phyloP scores from a whole-genome alignment of 1,140 invertebrate species.

The Macrobrachium rosenbergii region DNA sequence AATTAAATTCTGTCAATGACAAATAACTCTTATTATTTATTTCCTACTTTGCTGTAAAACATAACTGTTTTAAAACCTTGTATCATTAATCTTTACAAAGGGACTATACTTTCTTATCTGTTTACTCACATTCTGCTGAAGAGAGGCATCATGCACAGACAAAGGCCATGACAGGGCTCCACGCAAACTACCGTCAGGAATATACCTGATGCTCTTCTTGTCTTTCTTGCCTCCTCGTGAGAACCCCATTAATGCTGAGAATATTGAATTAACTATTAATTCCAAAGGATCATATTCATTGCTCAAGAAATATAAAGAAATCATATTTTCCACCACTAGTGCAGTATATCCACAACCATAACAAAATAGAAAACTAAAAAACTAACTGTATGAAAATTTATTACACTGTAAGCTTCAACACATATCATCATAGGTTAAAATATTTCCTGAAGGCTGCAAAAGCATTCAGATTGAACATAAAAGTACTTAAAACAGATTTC shows the following conservation, averaged over 20 bases:
- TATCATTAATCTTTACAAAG: no score
- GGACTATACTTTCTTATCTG: neutral
- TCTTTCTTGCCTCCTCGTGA: conserved; percentile 79
- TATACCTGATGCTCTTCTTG: conserved; percentile 76
- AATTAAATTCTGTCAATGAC: no score
- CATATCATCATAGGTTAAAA: no score
- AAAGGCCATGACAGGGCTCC: conserved; percentile 86
- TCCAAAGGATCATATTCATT: neutral
- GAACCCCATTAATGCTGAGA: conserved; percentile 65
- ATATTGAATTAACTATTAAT: neutral
- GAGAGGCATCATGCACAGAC: conserved; percentile 76
- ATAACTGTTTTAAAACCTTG: neutral
- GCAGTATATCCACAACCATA: no score
- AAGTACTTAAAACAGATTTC: no score
- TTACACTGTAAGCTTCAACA: no score
- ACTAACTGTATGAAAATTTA: no score
- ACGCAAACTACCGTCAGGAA: conserved; percentile 77
- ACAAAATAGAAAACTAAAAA: no score
- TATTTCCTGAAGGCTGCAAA: no score
- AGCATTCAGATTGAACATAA: no score
- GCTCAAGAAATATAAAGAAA: neutral
- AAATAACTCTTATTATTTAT: no score
- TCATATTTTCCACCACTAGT: no score
- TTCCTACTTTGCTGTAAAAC: neutral
- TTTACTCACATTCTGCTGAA: conserved; percentile 68